phyloP scores from a whole-genome alignment of 2,113 vertebrate genomes.

The Phalacrocorax brasilianus region DNA sequence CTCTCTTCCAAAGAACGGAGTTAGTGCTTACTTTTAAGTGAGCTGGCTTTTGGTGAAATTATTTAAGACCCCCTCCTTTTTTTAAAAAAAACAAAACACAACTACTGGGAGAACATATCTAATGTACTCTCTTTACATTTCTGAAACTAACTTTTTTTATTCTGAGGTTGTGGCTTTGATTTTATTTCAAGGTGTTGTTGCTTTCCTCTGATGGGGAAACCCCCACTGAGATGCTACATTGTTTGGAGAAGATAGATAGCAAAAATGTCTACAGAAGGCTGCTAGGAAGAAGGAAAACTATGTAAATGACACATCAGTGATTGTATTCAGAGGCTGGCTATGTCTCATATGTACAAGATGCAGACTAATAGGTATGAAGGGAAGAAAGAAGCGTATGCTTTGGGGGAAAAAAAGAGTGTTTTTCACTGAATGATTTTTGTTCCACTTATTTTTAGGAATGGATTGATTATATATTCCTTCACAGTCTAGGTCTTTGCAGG shows the following conservation, averaged over 20 bases:
- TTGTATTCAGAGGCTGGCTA: neutral
- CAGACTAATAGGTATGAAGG: neutral
- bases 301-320: neutral
- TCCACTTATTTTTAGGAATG: neutral
- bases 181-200: constrained; percentile 13
- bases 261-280: neutral
- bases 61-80: neutral
- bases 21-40: neutral
- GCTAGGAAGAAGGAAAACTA: neutral
- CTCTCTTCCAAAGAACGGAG: neutral
- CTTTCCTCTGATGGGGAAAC: neutral
- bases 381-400: neutral
- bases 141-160: constrained; percentile 18
- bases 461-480: constrained; percentile 38
- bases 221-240: neutral
- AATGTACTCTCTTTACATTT: neutral
- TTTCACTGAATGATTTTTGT: neutral
- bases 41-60: neutral
- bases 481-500: constrained; percentile 27
- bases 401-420: neutral
- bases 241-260: neutral
- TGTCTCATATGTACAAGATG: neutral
- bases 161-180: neutral
- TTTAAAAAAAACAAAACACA: neutral
- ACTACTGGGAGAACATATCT: neutral